Evolutionary conservation across 2,113 vertebrate genomes (phyloP).

Genomic region (Platichthys flesus): DNA sequence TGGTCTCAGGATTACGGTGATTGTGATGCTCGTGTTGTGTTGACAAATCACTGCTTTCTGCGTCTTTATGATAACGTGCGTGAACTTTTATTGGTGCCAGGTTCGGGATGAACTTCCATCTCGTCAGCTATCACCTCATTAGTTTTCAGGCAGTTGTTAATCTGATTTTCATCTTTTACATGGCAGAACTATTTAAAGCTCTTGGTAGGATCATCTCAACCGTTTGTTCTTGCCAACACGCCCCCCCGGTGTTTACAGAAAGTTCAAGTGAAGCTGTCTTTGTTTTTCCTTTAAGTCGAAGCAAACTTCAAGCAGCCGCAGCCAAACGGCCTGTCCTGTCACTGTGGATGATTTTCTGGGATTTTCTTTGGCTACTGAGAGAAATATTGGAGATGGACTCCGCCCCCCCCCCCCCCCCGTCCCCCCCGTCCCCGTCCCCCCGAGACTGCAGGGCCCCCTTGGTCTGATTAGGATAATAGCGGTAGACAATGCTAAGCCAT

Average conservation of each 20-base stretch:
- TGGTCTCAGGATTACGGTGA: slow-evolving; percentile 49
- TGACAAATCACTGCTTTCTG: slow-evolving; percentile 40
- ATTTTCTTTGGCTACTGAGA: slow-evolving; percentile 18
- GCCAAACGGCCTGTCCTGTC: neutral
- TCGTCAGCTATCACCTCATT: neutral
- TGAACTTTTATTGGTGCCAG: neutral
- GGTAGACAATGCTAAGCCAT: slow-evolving; percentile 69
- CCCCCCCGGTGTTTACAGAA: neutral
- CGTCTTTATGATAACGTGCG: slow-evolving; percentile 19
- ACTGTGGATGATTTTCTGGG: neutral
- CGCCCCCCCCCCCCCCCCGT: neutral
- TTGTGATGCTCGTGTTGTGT: slow-evolving; percentile 48
- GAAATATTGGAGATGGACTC: neutral
- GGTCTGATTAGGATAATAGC: slow-evolving; percentile 71
- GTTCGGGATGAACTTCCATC: neutral
- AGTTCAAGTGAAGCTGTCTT: neutral
- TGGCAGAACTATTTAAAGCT: neutral
- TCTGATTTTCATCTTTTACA: slow-evolving; percentile 6
- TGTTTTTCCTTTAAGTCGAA: neutral
- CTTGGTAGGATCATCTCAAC: neutral
- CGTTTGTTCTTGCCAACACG: neutral
- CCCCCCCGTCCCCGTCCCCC: neutral
- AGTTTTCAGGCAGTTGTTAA: neutral
- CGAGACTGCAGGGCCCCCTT: slow-evolving; percentile 29
- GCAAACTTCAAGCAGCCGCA: neutral